phyloP scores from a whole-genome alignment of 2,113 vertebrate species.

The Gopherus flavomarginatus region DNA sequence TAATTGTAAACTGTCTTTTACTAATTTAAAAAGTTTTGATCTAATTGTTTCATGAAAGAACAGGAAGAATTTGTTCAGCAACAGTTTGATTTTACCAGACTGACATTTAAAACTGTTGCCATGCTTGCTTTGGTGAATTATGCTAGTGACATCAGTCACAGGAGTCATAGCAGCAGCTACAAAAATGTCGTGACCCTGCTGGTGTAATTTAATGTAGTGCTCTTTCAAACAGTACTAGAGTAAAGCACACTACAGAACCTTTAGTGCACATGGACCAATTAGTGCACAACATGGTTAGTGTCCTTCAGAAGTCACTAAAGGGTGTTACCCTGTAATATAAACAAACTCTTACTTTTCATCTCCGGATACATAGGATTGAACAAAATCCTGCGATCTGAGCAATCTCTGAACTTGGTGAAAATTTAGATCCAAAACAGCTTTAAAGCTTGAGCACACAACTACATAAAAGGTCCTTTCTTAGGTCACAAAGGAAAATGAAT shows the following conservation, averaged over 20 bases:
- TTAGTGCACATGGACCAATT: no score
- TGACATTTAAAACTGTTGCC: not conserved
- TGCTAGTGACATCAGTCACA: not conserved
- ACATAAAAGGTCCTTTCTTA: not conserved
- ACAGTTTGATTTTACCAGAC: not conserved
- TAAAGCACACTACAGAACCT: not conserved
- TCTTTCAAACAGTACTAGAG: not conserved
- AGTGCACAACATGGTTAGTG: not conserved
- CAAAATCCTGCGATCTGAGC: not conserved
- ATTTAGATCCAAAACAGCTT: not conserved
- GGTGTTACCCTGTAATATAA: not conserved
- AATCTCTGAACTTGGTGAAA: not conserved
- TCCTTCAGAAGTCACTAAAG: not conserved
- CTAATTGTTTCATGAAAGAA: not conserved
- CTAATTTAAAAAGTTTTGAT: not conserved
- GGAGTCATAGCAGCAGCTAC: not conserved
- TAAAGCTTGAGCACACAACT: not conserved
- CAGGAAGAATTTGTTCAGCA: not conserved
- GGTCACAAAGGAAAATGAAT: not conserved
- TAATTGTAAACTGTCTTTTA: not conserved
- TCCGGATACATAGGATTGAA: not conserved
- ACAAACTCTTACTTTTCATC: not conserved
- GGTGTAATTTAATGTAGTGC: not conserved
- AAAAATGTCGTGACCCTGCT: not conserved
- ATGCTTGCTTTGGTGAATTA: not conserved